These are phyloP conservation scores for Apteryx mantelli DNA, from an alignment of 2,113 vertebrate genomes.

Conservation along the genomic window DNA sequence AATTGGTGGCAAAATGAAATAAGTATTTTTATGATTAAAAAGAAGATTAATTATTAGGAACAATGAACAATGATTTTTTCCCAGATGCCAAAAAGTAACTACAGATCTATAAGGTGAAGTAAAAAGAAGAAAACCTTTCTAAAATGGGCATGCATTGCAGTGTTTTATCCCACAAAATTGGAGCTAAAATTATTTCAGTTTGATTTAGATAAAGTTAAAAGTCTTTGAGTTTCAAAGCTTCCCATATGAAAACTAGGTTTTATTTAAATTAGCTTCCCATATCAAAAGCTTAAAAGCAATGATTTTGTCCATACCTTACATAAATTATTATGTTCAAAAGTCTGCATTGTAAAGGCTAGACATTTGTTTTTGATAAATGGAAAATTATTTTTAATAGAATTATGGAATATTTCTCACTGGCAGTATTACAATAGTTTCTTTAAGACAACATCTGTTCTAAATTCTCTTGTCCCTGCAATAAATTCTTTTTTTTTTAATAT, in stretches of 20 bases:
- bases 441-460: not conserved
- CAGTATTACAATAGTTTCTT: not conserved
- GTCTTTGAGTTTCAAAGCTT: not conserved
- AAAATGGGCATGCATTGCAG: not conserved
- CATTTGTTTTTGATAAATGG: not conserved
- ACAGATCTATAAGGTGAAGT: not conserved
- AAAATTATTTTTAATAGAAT: not conserved
- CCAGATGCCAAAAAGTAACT: not conserved
- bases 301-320: not conserved
- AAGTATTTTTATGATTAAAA: not conserved
- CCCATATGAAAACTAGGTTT: not conserved
- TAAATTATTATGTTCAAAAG: not conserved
- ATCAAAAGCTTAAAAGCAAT: not conserved
- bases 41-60: not conserved
- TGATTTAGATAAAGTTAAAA: not conserved
- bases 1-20: not conserved
- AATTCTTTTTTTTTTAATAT: fast-evolving
- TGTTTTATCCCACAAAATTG: not conserved
- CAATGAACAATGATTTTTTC: not conserved
- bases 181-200: not conserved
- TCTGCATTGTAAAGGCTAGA: not conserved
- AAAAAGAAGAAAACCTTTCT: not conserved
- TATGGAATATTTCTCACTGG: not conserved
- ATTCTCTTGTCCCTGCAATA: not conserved
- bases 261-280: not conserved